Percentiles rank a stretch among this genome's conserved stretches.
These are phyloP conservation scores for Agriopis aurantiaria DNA, from an alignment of 2,888 invertebrate genomes.

Conservation along the genomic window DNA sequence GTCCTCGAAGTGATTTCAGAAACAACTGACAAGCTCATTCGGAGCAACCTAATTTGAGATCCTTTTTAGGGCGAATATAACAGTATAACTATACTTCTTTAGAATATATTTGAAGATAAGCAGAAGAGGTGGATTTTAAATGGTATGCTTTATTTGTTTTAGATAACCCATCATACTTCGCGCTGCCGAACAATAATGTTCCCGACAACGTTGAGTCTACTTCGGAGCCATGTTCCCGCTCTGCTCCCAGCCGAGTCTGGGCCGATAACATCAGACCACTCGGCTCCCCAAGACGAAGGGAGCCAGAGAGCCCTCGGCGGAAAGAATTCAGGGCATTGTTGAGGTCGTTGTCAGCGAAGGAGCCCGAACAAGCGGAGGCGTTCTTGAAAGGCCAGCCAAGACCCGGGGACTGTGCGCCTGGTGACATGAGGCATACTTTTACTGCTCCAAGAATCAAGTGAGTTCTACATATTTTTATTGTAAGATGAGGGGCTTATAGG, in stretches of 20 bases:
- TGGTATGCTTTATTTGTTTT: constrained; percentile 65
- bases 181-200: constrained; percentile 86
- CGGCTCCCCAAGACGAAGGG: constrained; percentile 72
- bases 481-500: background rate
- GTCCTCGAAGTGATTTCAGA: constrained; percentile 9
- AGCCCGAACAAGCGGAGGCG: constrained; percentile 88
- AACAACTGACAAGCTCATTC: constrained; percentile 11
- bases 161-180: constrained; percentile 94
- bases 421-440: constrained; percentile 79
- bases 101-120: background rate
- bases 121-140: background rate
- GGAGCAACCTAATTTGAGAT: background rate
- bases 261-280: constrained; percentile 70
- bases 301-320: constrained; percentile 77
- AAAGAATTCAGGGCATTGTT: constrained; percentile 87
- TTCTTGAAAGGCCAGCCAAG: constrained; percentile 90
- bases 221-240: constrained; percentile 88
- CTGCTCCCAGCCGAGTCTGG: constrained; percentile 89
- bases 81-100: background rate
- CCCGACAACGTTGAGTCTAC: constrained; percentile 66
- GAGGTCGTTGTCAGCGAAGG: constrained; percentile 89
- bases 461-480: constrained; percentile 44
- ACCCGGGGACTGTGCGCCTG: constrained; percentile 89
- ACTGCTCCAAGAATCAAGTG: constrained; percentile 81
- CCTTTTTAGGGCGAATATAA: background rate